Conservation (phyloP, 92 coral and sea anemone genomes). For the Epizoanthus illoricatus region DNA sequence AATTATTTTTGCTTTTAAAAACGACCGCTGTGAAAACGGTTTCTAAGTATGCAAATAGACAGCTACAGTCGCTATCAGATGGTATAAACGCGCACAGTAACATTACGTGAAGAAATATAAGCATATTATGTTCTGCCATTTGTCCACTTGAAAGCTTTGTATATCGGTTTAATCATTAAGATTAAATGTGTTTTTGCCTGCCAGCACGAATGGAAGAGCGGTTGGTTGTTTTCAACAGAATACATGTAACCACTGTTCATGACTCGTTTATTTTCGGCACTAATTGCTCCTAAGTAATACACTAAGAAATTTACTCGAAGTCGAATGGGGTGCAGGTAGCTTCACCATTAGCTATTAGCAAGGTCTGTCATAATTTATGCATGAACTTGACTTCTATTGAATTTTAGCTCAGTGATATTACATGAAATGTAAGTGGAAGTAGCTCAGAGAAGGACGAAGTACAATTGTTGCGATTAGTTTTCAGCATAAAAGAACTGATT, state of each 20-base stretch:
- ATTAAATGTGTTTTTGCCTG: not conserved
- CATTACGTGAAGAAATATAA: not conserved
- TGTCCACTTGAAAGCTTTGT: not conserved
- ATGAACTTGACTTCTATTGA: too few relatives aligned
- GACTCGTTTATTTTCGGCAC: not conserved
- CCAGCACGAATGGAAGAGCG: too few relatives aligned
- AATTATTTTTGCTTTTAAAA: conserved; percentile 26
- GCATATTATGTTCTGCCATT: not conserved
- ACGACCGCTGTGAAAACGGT: not conserved
- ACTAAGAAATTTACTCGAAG: not conserved
- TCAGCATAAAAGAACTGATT: too few relatives aligned
- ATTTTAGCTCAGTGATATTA: too few relatives aligned
- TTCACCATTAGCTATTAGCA: not conserved
- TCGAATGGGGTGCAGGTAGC: not conserved
- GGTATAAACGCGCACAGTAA: not conserved
- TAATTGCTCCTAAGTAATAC: not conserved
- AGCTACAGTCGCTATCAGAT: not conserved
- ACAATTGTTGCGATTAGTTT: too few relatives aligned
- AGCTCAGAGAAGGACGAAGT: too few relatives aligned
- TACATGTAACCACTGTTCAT: not conserved
- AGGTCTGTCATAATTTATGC: not conserved
- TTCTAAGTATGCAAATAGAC: not conserved
- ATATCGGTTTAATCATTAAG: not conserved
- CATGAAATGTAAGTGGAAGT: too few relatives aligned
- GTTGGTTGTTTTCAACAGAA: not conserved